Evolutionary conservation across 2,113 vertebrate species (phyloP).

Genomic region (Sminthopsis crassicaudata): DNA sequence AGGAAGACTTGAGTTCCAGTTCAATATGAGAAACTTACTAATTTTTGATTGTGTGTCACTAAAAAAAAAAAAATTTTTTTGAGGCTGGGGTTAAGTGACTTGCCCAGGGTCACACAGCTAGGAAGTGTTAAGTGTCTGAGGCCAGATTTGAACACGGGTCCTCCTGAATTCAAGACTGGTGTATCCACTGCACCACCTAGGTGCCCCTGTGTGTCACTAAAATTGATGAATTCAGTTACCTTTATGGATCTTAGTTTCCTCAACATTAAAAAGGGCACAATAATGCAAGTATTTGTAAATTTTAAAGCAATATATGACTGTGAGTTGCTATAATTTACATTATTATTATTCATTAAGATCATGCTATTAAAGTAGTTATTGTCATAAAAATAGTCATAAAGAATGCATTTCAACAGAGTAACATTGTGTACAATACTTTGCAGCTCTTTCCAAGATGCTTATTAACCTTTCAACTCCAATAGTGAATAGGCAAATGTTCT

Average conservation of each 20-base stretch:
- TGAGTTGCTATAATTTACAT: background rate
- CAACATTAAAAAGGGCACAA: background rate
- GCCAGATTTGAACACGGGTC: no score
- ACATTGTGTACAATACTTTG: background rate
- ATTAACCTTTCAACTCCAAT: slow-evolving; percentile 3
- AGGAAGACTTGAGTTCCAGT: background rate
- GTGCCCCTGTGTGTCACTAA: no score
- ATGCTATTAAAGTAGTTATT: background rate
- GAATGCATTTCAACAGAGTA: slow-evolving; percentile 10
- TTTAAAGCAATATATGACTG: background rate
- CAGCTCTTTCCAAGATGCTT: background rate
- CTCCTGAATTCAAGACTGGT: no score
- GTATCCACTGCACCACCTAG: no score
- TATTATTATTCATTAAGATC: background rate
- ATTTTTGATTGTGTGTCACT: background rate
- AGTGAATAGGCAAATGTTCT: background rate
- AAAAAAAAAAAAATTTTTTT: no score
- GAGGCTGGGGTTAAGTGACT: no score
- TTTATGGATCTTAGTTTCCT: no score
- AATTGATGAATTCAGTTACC: no score
- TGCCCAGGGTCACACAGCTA: no score
- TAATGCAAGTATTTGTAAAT: background rate
- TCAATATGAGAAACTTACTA: background rate
- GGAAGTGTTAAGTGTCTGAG: no score
- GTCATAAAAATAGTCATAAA: background rate